A percentile compares a stretch with the other conserved stretches of the same genome.
Evolutionary conservation across 2,888 invertebrate genomes (phyloP).

Genomic region (Chrysolina haemoptera): DNA sequence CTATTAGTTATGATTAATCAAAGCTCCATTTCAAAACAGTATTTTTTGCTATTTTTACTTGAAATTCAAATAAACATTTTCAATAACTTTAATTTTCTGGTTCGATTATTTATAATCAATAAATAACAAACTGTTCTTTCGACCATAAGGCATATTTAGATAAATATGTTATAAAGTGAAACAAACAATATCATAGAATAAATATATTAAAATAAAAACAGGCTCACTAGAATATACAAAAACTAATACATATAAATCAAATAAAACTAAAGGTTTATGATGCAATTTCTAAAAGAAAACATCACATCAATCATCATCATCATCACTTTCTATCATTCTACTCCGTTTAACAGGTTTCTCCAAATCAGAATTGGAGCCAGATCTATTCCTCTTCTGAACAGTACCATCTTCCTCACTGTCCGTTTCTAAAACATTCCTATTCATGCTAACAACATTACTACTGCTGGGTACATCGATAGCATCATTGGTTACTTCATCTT

Average conservation of each 20-base stretch:
- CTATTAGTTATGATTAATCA: too few species aligned
- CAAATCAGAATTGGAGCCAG: constrained; percentile 54
- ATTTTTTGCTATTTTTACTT: too few species aligned
- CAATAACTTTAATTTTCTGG: too few species aligned
- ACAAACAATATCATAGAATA: neutral
- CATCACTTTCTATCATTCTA: constrained; percentile 60
- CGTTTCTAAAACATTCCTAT: constrained; percentile 6
- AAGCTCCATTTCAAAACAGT: too few species aligned
- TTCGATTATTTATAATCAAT: too few species aligned
- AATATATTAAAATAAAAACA: constrained; percentile 4
- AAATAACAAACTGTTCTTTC: too few species aligned
- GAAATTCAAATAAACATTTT: too few species aligned
- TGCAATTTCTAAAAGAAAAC: neutral
- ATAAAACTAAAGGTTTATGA: neutral
- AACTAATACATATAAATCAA: neutral
- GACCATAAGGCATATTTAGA: too few species aligned
- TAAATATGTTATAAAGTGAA: neutral
- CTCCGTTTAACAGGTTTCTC: constrained; percentile 57
- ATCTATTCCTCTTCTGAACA: constrained; percentile 46
- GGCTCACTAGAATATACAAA: neutral
- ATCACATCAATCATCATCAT: constrained; percentile 44
- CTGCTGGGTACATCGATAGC: neutral
- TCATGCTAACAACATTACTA: constrained; percentile 1
- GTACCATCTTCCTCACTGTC: constrained; percentile 37
- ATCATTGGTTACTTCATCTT: constrained; percentile 3